phyloP scores from a whole-genome alignment of 2,888 invertebrate species.

The Pocota personata region DNA sequence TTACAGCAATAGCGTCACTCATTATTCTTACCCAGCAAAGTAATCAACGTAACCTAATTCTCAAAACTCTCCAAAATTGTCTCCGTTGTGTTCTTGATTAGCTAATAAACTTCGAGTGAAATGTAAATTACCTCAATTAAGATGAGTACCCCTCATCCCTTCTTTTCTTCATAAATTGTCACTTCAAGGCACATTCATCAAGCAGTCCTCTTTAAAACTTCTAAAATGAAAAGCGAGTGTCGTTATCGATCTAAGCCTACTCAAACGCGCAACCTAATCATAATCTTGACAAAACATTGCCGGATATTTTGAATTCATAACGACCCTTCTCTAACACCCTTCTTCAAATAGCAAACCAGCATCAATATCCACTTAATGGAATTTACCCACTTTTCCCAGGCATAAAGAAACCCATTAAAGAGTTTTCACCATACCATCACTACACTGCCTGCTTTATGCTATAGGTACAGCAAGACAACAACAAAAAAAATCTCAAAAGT shows the following conservation, averaged over 20 bases:
- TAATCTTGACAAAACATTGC: conserved; percentile 2
- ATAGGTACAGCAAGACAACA: conserved; percentile 4
- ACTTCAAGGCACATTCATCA: neutral
- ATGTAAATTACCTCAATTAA: neutral
- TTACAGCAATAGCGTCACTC: too few species aligned
- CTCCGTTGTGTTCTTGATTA: neutral
- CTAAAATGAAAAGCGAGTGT: conserved; percentile 6
- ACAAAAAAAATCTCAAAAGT: neutral
- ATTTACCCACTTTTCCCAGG: conserved; percentile 32
- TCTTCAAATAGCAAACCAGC: conserved; percentile 16
- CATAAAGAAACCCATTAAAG: conserved; percentile 33
- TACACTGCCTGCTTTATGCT: neutral
- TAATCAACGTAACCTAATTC: too few species aligned
- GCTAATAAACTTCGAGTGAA: neutral
- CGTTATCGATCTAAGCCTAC: neutral
- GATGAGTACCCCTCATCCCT: neutral
- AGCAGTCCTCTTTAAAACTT: neutral
- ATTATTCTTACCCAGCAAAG: too few species aligned
- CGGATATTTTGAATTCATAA: conserved; percentile 28
- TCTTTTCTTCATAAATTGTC: neutral
- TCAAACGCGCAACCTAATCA: neutral
- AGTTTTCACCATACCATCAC: neutral
- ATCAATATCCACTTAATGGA: conserved; percentile 67
- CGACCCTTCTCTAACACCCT: conserved; percentile 8
- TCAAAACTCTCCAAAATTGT: too few species aligned